These are phyloP conservation scores for Brachionus koreanus DNA, from an alignment of 1,140 invertebrate species.

Conservation along the genomic window DNA sequence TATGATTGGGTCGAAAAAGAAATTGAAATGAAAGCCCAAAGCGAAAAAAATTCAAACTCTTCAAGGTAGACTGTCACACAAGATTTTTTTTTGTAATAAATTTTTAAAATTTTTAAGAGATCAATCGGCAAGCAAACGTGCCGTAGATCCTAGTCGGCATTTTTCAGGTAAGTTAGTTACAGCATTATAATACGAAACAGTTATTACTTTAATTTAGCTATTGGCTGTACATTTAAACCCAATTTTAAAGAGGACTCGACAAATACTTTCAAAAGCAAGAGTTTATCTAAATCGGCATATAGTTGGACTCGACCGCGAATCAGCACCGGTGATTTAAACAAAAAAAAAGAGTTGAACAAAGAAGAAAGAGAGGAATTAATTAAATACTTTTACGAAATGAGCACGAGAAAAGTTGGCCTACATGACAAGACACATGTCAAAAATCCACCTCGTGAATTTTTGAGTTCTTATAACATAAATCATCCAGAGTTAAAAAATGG, in stretches of 20 bases:
- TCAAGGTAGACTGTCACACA: neutral
- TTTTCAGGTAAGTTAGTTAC: neutral
- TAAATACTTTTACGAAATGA: conserved; percentile 11
- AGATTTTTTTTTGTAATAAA: neutral
- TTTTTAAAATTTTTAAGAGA: neutral
- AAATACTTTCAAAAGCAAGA: conserved; percentile 8
- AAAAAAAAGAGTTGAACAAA: neutral
- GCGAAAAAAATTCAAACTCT: neutral
- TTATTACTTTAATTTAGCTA: neutral
- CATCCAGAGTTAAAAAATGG: conserved; percentile 10
- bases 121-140: neutral
- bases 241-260: neutral
- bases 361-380: neutral
- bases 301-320: neutral
- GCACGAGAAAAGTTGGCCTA: neutral
- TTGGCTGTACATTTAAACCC: conserved; percentile 21
- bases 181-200: neutral
- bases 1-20: conserved; percentile 37
- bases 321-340: neutral
- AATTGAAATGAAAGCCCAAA: conserved; percentile 16
- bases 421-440: conserved; percentile 18
- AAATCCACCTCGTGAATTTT: conserved; percentile 1
- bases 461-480: conserved; percentile 6
- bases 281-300: neutral
- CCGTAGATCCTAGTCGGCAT: conserved; percentile 7